Conservation (phyloP, 2,113 vertebrate genomes). For the Chamaea fasciata region DNA sequence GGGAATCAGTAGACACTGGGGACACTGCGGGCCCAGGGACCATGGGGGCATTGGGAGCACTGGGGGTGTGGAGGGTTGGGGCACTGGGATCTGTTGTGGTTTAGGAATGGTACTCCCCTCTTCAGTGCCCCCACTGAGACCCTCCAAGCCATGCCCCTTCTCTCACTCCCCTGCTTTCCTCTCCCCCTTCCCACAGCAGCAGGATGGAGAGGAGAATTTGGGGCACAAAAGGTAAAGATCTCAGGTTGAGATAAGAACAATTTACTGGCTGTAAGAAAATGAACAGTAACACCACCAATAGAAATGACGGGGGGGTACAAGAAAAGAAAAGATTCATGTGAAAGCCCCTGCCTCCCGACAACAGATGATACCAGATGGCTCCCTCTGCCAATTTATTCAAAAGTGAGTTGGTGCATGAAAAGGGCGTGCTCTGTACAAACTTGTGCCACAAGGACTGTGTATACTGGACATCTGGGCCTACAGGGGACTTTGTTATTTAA, state of each 20-base stretch:
- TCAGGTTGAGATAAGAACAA: background rate
- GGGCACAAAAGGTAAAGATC: background rate
- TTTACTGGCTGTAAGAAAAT: background rate
- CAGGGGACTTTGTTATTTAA: background rate
- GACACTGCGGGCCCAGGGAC: no score
- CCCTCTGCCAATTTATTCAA: background rate
- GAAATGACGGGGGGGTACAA: background rate
- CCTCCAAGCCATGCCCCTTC: background rate
- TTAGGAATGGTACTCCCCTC: background rate
- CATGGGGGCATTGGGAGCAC: no score
- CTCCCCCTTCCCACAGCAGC: background rate
- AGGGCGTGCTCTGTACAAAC: accelerated
- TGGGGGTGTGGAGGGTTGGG: no score
- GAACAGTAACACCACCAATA: background rate
- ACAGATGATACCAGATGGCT: background rate
- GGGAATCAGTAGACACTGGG: no score
- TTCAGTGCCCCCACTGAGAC: background rate
- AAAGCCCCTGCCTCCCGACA: background rate
- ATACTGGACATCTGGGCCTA: no score
- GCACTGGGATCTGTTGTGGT: no score
- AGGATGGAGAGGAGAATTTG: background rate
- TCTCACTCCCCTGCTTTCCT: background rate
- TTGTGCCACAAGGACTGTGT: background rate
- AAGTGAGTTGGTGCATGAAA: background rate
- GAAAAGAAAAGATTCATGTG: background rate